Evolutionary conservation across 1,140 invertebrate genomes (phyloP), one percentile per base, ranked within the genome.

Genomic region (Anastrepha ludens): DNA sequence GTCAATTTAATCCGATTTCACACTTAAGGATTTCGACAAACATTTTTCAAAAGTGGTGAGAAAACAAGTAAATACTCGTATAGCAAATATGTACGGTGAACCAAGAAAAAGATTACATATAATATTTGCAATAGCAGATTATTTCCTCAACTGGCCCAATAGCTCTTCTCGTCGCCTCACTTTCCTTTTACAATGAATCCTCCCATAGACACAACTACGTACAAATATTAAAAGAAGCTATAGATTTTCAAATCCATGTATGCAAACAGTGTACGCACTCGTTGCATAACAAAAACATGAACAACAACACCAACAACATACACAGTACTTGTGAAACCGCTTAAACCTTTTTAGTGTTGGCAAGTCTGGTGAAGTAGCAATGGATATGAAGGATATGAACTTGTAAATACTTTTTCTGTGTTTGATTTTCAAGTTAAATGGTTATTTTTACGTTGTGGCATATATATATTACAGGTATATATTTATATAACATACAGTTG

Each of bases 1-100:
- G 41, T 44, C 39, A 74, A 74, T 74, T 74, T 74, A 74, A 74
- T 44, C 67, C 67, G 67, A 74, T 74, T 74, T 74, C 67, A 47
- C 67, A 74, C 67, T 74, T 74, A 74, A 74, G 67, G 13, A 74
- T 74, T 44, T 74, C 67, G 41, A 39, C 44, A 74, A 74, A 74
- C 41, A 74, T 74, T 74, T 74, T 74, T 7, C 41, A 1, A 74
- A 74, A 44, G 41, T 74, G 44, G 7, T 17, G 44, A 44, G 67
- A 74, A 74, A 74, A 74, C 50, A 55, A 55, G 11, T 55, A 55
- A 55, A 55, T 11, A 11, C 29, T 29, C 29, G 29, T 29, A 29
- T 2, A 55, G 11, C 11, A 55, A 55, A 55, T 55, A 11, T 55
- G 3, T 11, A 55, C 11, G 50, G 50, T 55, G 50, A 55, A 11